A percentile compares a stretch with the other conserved stretches of the same genome.
Conservation (phyloP, 2,113 vertebrate species). For the Myanophis thanlyinensis region DNA sequence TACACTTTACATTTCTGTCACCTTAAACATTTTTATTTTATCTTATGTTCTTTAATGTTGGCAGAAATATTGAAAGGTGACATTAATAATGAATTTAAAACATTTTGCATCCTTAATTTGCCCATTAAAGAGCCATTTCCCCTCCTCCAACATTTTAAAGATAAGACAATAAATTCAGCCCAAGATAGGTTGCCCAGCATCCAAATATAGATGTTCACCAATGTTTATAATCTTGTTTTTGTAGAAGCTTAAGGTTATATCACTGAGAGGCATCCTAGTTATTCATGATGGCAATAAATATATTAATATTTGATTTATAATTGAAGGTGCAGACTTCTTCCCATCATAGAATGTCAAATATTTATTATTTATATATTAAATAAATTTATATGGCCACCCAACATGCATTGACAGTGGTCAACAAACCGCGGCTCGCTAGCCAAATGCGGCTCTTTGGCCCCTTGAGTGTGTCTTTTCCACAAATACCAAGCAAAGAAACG, state of each 20-base stretch:
- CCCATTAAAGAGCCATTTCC: not conserved
- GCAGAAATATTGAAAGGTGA: not conserved
- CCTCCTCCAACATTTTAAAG: not conserved
- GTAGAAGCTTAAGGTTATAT: not conserved
- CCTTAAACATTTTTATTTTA: not conserved
- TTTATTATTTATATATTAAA: not conserved
- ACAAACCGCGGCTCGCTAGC: too few relatives aligned
- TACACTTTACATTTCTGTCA: not conserved
- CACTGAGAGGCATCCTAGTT: slow-evolving; percentile 11
- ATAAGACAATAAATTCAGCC: slow-evolving; percentile 14
- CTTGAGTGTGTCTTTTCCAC: too few relatives aligned
- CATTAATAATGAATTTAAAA: not conserved
- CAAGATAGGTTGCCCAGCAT: not conserved
- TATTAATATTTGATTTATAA: not conserved
- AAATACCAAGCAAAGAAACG: too few relatives aligned
- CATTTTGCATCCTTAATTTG: not conserved
- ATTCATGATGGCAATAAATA: not conserved
- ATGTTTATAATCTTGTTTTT: not conserved
- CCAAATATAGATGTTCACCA: slow-evolving; percentile 12
- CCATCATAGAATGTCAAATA: not conserved
- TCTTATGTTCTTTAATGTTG: not conserved
- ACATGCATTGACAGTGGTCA: too few relatives aligned
- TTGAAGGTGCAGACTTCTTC: not conserved
- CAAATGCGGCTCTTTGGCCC: too few relatives aligned
- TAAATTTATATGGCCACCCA: not conserved